phyloP scores from a whole-genome alignment of 2,888 invertebrate species.

The Scotopteryx bipunctaria region DNA sequence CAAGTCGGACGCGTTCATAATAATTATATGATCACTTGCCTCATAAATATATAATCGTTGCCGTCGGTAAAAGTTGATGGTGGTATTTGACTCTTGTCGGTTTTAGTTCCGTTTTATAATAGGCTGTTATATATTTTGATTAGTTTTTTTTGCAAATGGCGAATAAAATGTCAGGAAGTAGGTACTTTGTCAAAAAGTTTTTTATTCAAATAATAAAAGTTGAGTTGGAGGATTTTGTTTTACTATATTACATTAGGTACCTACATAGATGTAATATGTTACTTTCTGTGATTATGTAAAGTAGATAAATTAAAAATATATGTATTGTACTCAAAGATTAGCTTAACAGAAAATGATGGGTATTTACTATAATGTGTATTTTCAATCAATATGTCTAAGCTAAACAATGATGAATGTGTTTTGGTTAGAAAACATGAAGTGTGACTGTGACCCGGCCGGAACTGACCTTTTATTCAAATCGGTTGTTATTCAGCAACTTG shows the following conservation, averaged over 20 bases:
- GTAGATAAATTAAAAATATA: too few relatives aligned
- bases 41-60: constrained; percentile 29
- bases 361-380: too few relatives aligned
- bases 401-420: not conserved
- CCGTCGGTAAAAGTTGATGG: constrained; percentile 19
- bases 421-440: constrained; percentile 6
- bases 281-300: too few relatives aligned
- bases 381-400: not conserved
- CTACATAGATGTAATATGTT: too few relatives aligned
- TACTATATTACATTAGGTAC: too few relatives aligned
- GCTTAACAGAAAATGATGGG: too few relatives aligned
- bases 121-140: not conserved
- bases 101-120: not conserved
- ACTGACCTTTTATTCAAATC: constrained; percentile 28
- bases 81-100: not conserved
- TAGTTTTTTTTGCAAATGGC: not conserved
- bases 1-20: constrained; percentile 20
- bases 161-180: too few relatives aligned
- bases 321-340: too few relatives aligned
- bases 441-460: constrained; percentile 12
- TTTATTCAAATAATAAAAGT: too few relatives aligned
- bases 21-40: constrained; percentile 21
- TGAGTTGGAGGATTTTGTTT: too few relatives aligned
- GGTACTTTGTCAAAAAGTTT: too few relatives aligned
- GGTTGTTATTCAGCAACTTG: constrained; percentile 15